Conservation (phyloP, 2,797 vertebrate genomes). For the Lepus oiostolus region DNA sequence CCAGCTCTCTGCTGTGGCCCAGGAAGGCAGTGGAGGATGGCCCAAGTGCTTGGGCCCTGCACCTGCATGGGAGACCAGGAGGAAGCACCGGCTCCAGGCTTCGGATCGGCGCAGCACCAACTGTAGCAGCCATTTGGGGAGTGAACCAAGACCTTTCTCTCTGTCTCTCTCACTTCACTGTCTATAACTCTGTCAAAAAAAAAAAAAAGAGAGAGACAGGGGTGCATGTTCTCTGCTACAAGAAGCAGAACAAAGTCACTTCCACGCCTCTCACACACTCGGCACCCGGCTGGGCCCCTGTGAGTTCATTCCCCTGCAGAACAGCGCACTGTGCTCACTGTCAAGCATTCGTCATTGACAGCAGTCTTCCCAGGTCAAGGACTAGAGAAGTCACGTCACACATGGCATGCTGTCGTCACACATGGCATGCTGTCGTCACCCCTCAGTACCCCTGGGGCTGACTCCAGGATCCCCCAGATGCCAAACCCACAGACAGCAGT, state of each 20-base stretch:
- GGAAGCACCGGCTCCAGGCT: too few species aligned
- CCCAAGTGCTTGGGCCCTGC: too few species aligned
- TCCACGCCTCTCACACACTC: background rate
- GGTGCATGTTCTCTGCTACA: background rate
- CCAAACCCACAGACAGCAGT: too few species aligned
- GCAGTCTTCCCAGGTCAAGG: conserved; percentile 8
- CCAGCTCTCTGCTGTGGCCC: too few species aligned
- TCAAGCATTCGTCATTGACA: background rate
- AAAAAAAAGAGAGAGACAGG: background rate
- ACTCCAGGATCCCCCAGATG: background rate
- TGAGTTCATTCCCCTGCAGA: background rate
- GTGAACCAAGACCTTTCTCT: too few species aligned
- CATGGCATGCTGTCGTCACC: background rate
- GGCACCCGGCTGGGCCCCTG: background rate
- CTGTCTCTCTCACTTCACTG: too few species aligned
- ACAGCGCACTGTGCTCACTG: background rate
- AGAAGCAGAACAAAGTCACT: background rate
- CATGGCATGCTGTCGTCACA: background rate
- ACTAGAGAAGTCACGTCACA: background rate
- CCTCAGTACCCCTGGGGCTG: background rate
- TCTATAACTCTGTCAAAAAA: too few species aligned
- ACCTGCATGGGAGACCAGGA: too few species aligned
- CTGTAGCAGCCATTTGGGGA: too few species aligned
- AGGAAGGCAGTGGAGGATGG: too few species aligned
- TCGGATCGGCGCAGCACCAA: too few species aligned